phyloP scores from a whole-genome alignment of 2,888 invertebrate species.

The Rutpela maculata region DNA sequence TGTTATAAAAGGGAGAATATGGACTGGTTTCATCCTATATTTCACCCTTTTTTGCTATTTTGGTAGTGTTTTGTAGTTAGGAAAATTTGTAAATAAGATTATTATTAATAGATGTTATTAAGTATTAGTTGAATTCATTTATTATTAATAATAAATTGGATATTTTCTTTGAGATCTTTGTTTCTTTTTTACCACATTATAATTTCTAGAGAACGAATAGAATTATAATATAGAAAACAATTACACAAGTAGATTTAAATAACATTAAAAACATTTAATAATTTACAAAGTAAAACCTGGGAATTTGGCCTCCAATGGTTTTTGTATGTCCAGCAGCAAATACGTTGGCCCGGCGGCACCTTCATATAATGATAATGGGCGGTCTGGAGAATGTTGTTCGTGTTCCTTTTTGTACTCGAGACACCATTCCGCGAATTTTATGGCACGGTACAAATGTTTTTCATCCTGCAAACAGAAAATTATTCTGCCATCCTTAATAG shows the following conservation, averaged over 20 bases:
- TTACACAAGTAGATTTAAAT: neutral
- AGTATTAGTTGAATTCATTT: constrained; percentile 70
- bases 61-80: constrained; percentile 65
- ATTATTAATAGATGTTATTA: constrained; percentile 69
- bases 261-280: neutral
- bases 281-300: constrained; percentile 78
- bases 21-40: constrained; percentile 39
- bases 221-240: neutral
- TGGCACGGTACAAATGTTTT: constrained; percentile 84
- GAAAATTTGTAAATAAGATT: constrained; percentile 71
- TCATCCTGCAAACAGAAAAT: constrained; percentile 76
- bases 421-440: constrained; percentile 89
- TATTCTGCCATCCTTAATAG: neutral
- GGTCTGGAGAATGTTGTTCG: constrained; percentile 84
- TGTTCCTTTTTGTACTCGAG: constrained; percentile 81
- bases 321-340: constrained; percentile 82
- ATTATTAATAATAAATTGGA: constrained; percentile 63
- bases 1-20: constrained; percentile 46
- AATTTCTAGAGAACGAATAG: neutral
- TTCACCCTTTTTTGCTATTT: constrained; percentile 59
- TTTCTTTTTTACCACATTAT: constrained; percentile 10
- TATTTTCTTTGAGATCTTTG: constrained; percentile 43
- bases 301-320: constrained; percentile 82
- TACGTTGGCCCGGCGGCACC: constrained; percentile 87
- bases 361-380: constrained; percentile 90